Conservation (phyloP, 2,888 invertebrate genomes). For the Odontothrips loti region DNA sequence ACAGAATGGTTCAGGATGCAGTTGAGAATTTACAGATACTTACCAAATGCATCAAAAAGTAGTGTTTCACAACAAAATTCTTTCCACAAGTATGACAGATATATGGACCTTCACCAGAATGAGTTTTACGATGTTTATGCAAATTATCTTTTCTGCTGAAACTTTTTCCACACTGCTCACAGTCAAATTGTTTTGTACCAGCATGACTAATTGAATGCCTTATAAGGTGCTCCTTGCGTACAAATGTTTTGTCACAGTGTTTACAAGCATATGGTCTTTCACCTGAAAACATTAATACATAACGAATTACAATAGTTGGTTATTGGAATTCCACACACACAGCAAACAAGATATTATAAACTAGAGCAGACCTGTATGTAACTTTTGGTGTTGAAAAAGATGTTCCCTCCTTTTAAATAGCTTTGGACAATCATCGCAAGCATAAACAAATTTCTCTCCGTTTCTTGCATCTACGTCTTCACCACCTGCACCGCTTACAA, state of each 20-base stretch:
- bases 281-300: constrained; percentile 39
- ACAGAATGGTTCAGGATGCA: too few relatives aligned
- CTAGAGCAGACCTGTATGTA: constrained; percentile 54
- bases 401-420: constrained; percentile 66
- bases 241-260: constrained; percentile 62
- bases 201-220: constrained; percentile 64
- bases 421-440: constrained; percentile 59
- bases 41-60: constrained; percentile 58
- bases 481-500: constrained; percentile 39
- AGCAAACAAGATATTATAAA: neutral
- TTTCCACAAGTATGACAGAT: constrained; percentile 63
- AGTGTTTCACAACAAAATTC: constrained; percentile 62
- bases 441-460: constrained; percentile 41
- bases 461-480: constrained; percentile 39
- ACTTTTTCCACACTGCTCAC: constrained; percentile 46
- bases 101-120: constrained; percentile 55
- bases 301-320: neutral
- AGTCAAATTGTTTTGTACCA: constrained; percentile 48
- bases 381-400: constrained; percentile 62
- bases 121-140: constrained; percentile 57
- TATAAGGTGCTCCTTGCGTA: constrained; percentile 64
- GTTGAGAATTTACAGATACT: neutral
- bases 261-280: constrained; percentile 62
- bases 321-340: neutral
- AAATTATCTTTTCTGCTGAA: constrained; percentile 52